Percentiles rank a stretch among this genome's conserved stretches.
Evolutionary conservation across 2,888 invertebrate genomes (phyloP).

Genomic region (Serrognathus titanus): DNA sequence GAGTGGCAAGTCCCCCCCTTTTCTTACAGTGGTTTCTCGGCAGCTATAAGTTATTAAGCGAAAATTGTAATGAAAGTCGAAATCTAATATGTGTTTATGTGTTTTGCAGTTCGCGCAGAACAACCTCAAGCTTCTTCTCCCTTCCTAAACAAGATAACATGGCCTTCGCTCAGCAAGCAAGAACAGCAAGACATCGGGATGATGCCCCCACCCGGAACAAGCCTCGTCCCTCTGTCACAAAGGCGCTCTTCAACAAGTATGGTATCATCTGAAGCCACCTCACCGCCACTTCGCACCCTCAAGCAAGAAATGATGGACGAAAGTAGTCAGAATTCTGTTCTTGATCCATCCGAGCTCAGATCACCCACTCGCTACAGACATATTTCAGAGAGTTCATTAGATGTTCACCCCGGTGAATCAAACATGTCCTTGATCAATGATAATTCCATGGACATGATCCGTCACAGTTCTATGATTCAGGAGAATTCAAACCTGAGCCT

Average conservation of each 20-base stretch:
- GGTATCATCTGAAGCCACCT: constrained; percentile 54
- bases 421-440: constrained; percentile 50
- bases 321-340: constrained; percentile 63
- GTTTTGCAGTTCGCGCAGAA: constrained; percentile 46
- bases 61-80: constrained; percentile 24
- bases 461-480: constrained; percentile 36
- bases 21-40: constrained; percentile 49
- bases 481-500: constrained; percentile 44
- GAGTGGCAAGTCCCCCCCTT: constrained; percentile 46
- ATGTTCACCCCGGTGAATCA: constrained; percentile 47
- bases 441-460: constrained; percentile 52
- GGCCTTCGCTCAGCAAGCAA: constrained; percentile 49
- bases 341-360: constrained; percentile 41
- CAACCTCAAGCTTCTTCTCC: constrained; percentile 17
- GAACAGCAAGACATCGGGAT: constrained; percentile 57
- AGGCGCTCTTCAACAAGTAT: constrained; percentile 60
- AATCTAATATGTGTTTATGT: constrained; percentile 40
- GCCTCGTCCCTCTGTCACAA: constrained; percentile 58
- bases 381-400: constrained; percentile 49
- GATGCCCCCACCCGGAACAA: constrained; percentile 67
- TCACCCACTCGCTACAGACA: constrained; percentile 40
- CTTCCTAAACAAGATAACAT: constrained; percentile 39
- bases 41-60: constrained; percentile 35
- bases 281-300: constrained; percentile 53
- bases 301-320: constrained; percentile 72